A percentile compares a stretch with the other conserved stretches of the same genome.
Conservation (phyloP, 2,797 vertebrate genomes). For the Periophthalmus magnuspinnatus region DNA sequence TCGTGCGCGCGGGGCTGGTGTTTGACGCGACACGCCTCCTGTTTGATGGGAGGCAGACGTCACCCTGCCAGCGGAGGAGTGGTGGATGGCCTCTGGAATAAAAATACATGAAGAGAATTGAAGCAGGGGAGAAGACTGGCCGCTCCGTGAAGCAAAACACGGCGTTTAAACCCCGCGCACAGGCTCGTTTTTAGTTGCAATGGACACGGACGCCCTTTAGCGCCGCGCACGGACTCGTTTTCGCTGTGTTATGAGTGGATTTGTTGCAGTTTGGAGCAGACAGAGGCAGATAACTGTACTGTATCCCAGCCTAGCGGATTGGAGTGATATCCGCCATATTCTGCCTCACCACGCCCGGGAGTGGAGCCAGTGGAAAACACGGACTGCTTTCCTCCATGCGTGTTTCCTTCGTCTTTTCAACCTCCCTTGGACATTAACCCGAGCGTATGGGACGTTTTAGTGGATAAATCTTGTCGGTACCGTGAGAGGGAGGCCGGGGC, state of each 20-base stretch:
- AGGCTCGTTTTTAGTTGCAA: slow-evolving; percentile 1
- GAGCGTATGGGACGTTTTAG: slow-evolving; percentile 15
- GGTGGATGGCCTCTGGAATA: slow-evolving; percentile 76
- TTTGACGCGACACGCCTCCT: slow-evolving; percentile 65
- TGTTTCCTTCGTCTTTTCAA: slow-evolving; percentile 11
- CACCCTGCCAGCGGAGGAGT: slow-evolving; percentile 68
- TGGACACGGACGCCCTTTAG: slow-evolving; percentile 19
- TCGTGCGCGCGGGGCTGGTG: slow-evolving; percentile 30
- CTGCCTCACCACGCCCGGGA: slow-evolving; percentile 84
- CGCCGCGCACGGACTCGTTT: slow-evolving; percentile 12
- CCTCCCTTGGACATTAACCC: slow-evolving; percentile 26
- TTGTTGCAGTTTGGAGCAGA: slow-evolving; percentile 43
- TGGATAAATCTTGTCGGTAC: slow-evolving; percentile 39
- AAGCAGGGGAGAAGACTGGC: slow-evolving; percentile 66
- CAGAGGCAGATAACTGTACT: slow-evolving; percentile 67
- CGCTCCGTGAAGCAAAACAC: slow-evolving; percentile 8
- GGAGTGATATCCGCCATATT: slow-evolving; percentile 88
- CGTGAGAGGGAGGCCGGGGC: slow-evolving; percentile 12
- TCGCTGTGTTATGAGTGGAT: slow-evolving; percentile 31
- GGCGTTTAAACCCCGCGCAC: slow-evolving; percentile 3
- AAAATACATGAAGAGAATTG: slow-evolving; percentile 72
- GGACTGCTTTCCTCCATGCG: slow-evolving; percentile 27
- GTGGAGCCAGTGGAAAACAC: slow-evolving; percentile 62
- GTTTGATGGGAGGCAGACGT: slow-evolving; percentile 68
- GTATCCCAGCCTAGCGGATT: slow-evolving; percentile 66